phyloP scores from a whole-genome alignment of 2,888 invertebrate species.

The Parnassius orleans region DNA sequence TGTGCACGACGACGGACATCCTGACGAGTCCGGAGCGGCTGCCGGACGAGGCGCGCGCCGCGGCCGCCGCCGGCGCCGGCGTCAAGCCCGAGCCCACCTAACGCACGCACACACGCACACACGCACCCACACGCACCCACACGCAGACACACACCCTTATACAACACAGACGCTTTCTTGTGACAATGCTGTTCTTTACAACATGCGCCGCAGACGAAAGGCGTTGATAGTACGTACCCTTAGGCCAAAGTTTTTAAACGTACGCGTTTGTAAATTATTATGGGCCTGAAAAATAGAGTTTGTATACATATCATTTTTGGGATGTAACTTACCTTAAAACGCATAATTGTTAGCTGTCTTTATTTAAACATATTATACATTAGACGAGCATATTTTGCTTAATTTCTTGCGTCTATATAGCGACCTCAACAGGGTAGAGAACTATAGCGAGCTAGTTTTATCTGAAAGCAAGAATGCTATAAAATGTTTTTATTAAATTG shows the following conservation, averaged over 20 bases:
- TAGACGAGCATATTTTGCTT: too few species aligned
- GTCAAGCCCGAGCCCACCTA: constrained; percentile 72
- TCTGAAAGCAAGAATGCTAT: not conserved
- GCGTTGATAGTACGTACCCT: not conserved
- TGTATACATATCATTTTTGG: too few species aligned
- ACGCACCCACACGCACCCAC: constrained; percentile 28
- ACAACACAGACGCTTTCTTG: not conserved
- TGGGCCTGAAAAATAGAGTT: too few species aligned
- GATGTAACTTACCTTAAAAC: too few species aligned
- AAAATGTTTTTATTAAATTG: too few species aligned
- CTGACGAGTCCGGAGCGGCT: constrained; percentile 92
- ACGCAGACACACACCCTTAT: not conserved
- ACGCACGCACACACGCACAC: constrained; percentile 27
- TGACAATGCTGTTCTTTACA: not conserved
- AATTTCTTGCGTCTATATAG: constrained; percentile 9
- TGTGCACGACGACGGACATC: constrained; percentile 96
- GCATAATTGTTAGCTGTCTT: too few species aligned
- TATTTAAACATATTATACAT: too few species aligned
- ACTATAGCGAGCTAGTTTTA: constrained; percentile 13
- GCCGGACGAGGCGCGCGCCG: constrained; percentile 93
- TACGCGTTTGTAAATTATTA: too few species aligned
- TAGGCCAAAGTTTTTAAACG: too few species aligned
- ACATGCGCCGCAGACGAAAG: constrained; percentile 1
- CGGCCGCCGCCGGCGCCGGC: constrained; percentile 76
- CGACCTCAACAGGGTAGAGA: constrained; percentile 15